These are phyloP conservation scores for Chrysemys picta DNA, from an alignment of 2,113 vertebrate genomes.

Conservation along the genomic window DNA sequence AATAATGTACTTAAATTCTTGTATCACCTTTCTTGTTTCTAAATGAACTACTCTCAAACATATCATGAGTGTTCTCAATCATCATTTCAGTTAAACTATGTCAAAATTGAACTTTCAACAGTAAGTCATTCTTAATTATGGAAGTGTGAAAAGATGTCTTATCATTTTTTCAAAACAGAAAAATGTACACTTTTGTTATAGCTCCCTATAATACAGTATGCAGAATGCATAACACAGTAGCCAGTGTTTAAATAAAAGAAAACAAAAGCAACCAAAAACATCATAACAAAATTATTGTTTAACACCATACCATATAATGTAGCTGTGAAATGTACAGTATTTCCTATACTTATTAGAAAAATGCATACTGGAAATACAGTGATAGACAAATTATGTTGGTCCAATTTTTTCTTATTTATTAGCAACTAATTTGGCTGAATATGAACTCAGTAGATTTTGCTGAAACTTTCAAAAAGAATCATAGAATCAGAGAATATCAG, in stretches of 20 bases:
- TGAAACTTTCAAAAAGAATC: background rate
- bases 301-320: rapidly evolving
- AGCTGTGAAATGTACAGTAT: background rate
- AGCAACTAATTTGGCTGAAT: background rate
- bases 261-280: background rate
- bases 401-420: background rate
- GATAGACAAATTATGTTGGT: background rate
- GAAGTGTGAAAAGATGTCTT: background rate
- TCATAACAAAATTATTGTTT: background rate
- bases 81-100: background rate
- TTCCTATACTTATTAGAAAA: background rate
- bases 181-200: background rate
- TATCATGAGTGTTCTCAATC: background rate
- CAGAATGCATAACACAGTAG: background rate
- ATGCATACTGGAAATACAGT: background rate
- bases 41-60: background rate
- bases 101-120: background rate
- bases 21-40: background rate
- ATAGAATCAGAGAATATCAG: background rate
- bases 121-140: background rate
- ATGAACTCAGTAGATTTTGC: background rate
- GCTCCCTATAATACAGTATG: background rate
- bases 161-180: background rate
- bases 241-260: background rate
- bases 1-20: background rate